Conservation (phyloP, 1,140 invertebrate species). For the Vollenhovia emeryi region DNA sequence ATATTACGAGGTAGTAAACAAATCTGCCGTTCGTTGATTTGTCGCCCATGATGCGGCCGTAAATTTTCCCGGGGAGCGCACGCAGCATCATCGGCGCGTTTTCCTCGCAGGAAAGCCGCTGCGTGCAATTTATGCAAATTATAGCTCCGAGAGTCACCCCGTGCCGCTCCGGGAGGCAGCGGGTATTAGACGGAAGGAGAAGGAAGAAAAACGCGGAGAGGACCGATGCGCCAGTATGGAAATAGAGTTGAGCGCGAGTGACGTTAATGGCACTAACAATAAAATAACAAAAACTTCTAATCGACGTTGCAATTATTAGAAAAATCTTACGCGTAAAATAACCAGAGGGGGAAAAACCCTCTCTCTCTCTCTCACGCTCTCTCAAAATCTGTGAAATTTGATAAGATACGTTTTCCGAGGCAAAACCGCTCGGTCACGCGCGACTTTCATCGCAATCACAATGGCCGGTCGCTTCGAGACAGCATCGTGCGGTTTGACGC, state of each 20-base stretch:
- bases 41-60: constrained; percentile 5
- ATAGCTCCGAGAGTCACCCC: constrained; percentile 40
- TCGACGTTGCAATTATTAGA: not conserved
- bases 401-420: constrained; percentile 3
- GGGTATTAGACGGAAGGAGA: constrained; percentile 27
- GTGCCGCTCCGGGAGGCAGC: constrained; percentile 24
- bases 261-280: not conserved
- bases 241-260: not conserved
- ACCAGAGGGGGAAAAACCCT: not conserved
- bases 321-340: not conserved
- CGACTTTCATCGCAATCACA: constrained; percentile 58
- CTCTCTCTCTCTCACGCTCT: too few relatives aligned
- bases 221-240: not conserved
- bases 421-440: not conserved
- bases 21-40: constrained; percentile 39
- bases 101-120: constrained; percentile 32
- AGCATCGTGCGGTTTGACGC: constrained; percentile 67
- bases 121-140: constrained; percentile 50
- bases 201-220: not conserved
- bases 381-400: too few relatives aligned
- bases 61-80: constrained; percentile 1
- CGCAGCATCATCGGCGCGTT: constrained; percentile 13
- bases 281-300: not conserved
- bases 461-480: constrained; percentile 62
- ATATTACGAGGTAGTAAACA: constrained; percentile 20